These are phyloP conservation scores for Synodontis membranacea DNA, from an alignment of 2,113 vertebrate genomes.

Conservation along the genomic window DNA sequence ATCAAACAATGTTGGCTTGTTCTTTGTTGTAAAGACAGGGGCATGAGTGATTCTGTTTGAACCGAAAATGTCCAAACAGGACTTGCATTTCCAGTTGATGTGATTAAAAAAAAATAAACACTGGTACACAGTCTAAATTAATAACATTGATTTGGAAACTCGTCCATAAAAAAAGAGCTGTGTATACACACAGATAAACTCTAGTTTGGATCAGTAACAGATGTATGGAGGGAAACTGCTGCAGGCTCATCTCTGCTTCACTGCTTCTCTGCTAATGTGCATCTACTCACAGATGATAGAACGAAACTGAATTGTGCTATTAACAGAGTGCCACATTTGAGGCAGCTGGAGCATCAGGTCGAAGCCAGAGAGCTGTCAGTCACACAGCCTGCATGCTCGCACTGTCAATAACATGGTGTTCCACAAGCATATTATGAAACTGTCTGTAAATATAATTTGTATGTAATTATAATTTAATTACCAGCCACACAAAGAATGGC, in stretches of 20 bases:
- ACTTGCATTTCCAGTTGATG: not conserved
- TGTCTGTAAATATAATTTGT: not conserved
- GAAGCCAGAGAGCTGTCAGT: not conserved
- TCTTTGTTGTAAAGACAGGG: no score
- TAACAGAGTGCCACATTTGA: not conserved
- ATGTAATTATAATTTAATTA: not conserved
- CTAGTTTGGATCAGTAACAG: conserved; percentile 45
- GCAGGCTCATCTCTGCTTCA: conserved; percentile 21
- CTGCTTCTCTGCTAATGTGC: conserved; percentile 3
- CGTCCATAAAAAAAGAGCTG: conserved; percentile 30
- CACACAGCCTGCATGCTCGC: not conserved
- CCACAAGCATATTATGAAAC: not conserved
- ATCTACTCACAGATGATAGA: conserved; percentile 17
- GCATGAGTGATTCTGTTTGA: no score
- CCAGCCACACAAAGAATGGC: not conserved
- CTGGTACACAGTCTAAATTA: not conserved
- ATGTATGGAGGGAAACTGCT: conserved; percentile 17
- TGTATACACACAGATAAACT: conserved; percentile 42
- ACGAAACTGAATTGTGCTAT: not conserved
- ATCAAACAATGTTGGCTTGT: no score
- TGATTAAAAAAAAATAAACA: not conserved
- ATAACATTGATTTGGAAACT: not conserved
- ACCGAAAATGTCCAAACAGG: not conserved
- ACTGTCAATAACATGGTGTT: not conserved
- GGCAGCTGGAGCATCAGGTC: not conserved